A percentile compares a stretch with the other conserved stretches of the same genome.
phyloP scores from a whole-genome alignment of 1,140 invertebrate genomes.

The Eueides isabella region DNA sequence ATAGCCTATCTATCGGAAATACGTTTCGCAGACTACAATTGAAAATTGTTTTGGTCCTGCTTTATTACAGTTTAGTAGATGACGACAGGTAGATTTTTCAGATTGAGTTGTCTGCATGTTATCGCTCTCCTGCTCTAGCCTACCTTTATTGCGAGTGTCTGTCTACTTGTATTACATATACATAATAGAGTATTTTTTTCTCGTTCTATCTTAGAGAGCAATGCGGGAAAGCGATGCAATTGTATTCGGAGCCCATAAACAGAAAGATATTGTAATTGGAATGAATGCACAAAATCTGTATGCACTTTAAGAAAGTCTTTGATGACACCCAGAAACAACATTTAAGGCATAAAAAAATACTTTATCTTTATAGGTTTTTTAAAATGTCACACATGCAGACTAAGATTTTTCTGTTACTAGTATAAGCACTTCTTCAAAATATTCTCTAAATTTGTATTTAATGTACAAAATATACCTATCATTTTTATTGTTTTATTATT shows the following conservation, averaged over 20 bases:
- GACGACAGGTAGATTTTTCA: not conserved
- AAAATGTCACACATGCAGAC: too few relatives aligned
- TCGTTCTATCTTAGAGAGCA: not conserved
- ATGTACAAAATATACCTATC: too few relatives aligned
- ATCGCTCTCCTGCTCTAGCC: not conserved
- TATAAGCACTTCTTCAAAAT: too few relatives aligned
- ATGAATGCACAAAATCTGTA: not conserved
- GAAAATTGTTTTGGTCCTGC: not conserved
- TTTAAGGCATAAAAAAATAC: too few relatives aligned
- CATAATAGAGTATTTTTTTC: not conserved
- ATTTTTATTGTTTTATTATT: too few relatives aligned
- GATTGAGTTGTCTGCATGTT: not conserved
- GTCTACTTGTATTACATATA: too few relatives aligned
- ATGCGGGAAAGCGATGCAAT: not conserved
- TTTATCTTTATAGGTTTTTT: too few relatives aligned
- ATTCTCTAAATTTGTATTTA: too few relatives aligned
- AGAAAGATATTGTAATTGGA: not conserved
- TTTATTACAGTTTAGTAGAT: not conserved
- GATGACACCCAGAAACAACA: too few relatives aligned
- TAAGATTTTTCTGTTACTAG: too few relatives aligned
- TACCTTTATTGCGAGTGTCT: not conserved
- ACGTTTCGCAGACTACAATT: not conserved
- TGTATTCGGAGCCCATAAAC: not conserved
- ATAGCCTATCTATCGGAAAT: not conserved
- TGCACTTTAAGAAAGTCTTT: not conserved